phyloP scores from a whole-genome alignment of 2,888 invertebrate genomes.

The Leptarthrus brevirostris region DNA sequence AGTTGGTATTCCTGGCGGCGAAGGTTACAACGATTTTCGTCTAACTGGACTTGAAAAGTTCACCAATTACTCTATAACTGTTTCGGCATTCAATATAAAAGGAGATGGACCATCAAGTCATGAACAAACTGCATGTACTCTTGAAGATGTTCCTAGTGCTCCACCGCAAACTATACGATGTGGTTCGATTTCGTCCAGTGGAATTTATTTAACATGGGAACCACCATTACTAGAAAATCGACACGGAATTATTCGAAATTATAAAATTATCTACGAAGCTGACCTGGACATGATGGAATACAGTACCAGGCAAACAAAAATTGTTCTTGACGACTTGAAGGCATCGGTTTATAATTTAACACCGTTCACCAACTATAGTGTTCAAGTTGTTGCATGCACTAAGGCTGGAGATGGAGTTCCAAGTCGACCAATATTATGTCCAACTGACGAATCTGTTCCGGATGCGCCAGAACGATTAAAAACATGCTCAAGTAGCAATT shows the following conservation, averaged over 20 bases:
- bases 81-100: constrained; percentile 83
- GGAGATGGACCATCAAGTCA: constrained; percentile 82
- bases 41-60: constrained; percentile 78
- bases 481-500: constrained; percentile 71
- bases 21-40: constrained; percentile 71
- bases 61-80: constrained; percentile 82
- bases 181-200: constrained; percentile 76
- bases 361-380: constrained; percentile 75
- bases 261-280: constrained; percentile 79
- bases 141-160: constrained; percentile 74
- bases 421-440: constrained; percentile 70
- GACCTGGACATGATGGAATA: constrained; percentile 63
- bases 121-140: constrained; percentile 68
- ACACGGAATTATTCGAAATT: constrained; percentile 79
- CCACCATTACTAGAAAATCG: constrained; percentile 74
- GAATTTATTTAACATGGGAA: constrained; percentile 78
- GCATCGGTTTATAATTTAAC: constrained; percentile 71
- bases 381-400: constrained; percentile 74
- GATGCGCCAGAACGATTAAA: constrained; percentile 74
- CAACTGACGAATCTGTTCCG: constrained; percentile 72
- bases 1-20: constrained; percentile 67
- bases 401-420: constrained; percentile 73
- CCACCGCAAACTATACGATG: constrained; percentile 76
- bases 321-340: constrained; percentile 68
- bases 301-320: constrained; percentile 68